Base-by-base conservation (phyloP, 1,140 invertebrate species). In the Pararge aegeria region DNA sequence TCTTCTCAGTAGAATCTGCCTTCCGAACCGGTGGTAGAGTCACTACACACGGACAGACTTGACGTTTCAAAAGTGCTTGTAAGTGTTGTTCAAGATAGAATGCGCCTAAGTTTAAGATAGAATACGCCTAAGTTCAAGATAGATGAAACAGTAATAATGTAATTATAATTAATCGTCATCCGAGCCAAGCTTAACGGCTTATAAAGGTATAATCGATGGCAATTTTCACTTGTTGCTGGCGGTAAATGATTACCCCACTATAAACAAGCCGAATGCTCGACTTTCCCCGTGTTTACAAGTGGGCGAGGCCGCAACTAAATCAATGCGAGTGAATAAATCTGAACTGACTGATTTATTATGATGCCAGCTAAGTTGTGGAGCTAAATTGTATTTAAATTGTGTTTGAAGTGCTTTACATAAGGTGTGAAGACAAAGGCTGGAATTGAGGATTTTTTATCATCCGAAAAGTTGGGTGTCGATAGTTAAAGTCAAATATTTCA, bases 221-320 rank as follows among this genome's bases (percentile, higher is more conserved):
- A 48, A 56, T 56, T 56, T 56, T 48, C 54, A 56, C 54, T 56
- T 48, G 40, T 56, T 56, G 42, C 40, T 10, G 29, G 38, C 15
- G 10, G 42, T 55, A 50, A 38, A 49, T 38, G 44, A 50, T 50
- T 6, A 13, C 42, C 42, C 29, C 29, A 57, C 21, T 37, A 48
- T 55, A 55, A 54, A 61, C 52, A 9, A 24, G 52, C 51, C 30
- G 21, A 46, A 46, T 48, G 51, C 52, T 24, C 55, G 46, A 61
- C 51, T 61, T 55, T 61, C 59, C 29, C 59, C 51, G 30, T 10
- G 40, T 37, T 44, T 29, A 38, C 50, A 40, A 29, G 52, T 61
- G 59, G 59, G 59, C 52, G 59, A 50, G 59, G 59, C 51, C 46
- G 21, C 29, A 20, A 19, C 42, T 61, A 55, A 61, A 55, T 55